These are phyloP conservation scores for Nematostella vectensis DNA, from an alignment of 92 coral and sea anemone genomes.

Conservation along the genomic window DNA sequence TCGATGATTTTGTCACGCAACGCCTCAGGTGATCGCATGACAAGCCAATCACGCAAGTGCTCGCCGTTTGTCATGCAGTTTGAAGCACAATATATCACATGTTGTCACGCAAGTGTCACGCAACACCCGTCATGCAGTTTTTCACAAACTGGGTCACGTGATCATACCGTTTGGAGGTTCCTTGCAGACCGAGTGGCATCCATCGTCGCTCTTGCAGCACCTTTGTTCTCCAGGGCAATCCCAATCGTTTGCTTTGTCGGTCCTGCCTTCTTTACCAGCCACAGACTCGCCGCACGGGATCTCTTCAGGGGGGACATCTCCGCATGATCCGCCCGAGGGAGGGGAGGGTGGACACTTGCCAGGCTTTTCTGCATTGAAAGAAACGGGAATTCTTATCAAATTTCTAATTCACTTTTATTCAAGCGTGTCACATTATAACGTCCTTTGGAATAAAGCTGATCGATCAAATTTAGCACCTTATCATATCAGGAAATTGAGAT, in stretches of 20 bases:
- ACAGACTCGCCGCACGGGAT: conserved; percentile 40
- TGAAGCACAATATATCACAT: no score
- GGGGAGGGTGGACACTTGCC: conserved; percentile 12
- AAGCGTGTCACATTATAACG: no score
- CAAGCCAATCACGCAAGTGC: no score
- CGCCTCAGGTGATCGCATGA: no score
- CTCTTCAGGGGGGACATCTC: conserved; percentile 13
- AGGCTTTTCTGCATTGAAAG: conserved; percentile 12
- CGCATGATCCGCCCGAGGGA: conserved; percentile 8
- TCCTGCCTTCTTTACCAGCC: conserved; percentile 6
- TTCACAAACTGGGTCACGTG: no score
- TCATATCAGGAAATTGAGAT: no score
- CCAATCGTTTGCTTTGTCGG: conserved; percentile 36
- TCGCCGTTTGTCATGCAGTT: no score
- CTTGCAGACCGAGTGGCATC: conserved; percentile 30
- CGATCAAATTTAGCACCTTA: background rate
- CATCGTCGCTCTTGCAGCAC: conserved; percentile 24
- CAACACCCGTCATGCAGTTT: no score
- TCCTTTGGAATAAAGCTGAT: no score
- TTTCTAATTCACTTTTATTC: no score
- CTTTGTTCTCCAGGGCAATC: conserved; percentile 46
- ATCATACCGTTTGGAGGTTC: conserved; percentile 40
- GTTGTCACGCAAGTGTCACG: no score
- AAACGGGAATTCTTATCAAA: background rate
- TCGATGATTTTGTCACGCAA: no score